Evolutionary conservation across 2,113 vertebrate genomes (phyloP).

Genomic region (Empidonax traillii): DNA sequence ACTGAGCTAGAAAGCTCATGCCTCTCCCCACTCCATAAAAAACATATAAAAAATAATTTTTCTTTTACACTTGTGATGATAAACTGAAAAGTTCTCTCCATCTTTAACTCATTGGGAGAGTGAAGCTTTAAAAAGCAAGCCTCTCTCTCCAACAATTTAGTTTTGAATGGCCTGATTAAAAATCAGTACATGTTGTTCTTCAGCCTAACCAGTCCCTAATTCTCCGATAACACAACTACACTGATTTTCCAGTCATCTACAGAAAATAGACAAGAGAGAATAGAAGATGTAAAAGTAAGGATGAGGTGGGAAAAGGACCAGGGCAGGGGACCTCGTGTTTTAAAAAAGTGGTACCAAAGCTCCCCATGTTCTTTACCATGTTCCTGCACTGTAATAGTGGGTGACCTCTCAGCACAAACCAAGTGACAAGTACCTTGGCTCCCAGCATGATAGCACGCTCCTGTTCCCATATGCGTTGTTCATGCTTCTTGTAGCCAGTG

Average conservation of each 20-base stretch:
- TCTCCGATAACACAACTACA: not conserved
- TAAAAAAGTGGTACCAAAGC: not conserved
- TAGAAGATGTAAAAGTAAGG: not conserved
- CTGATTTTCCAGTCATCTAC: not conserved
- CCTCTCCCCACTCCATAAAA: not conserved
- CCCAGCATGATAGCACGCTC: constrained; percentile 94
- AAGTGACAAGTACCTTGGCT: constrained; percentile 77
- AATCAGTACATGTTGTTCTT: not conserved
- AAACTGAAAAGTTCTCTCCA: not conserved
- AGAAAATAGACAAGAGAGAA: not conserved
- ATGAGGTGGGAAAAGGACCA: not conserved
- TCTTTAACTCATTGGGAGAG: not conserved
- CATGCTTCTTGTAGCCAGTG: constrained; percentile 89
- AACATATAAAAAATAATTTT: not conserved
- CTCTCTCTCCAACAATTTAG: not conserved
- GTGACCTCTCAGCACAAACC: not conserved
- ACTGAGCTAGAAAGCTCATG: not conserved
- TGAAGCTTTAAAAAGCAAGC: not conserved
- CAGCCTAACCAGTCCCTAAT: not conserved
- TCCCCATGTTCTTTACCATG: not conserved
- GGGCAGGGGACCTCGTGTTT: not conserved
- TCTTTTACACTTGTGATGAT: not conserved
- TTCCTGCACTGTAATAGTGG: not conserved
- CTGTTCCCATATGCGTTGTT: constrained; percentile 86
- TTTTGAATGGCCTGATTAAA: not conserved